Base-by-base conservation (phyloP, 1,140 invertebrate genomes). In the Bombus fervidus region DNA sequence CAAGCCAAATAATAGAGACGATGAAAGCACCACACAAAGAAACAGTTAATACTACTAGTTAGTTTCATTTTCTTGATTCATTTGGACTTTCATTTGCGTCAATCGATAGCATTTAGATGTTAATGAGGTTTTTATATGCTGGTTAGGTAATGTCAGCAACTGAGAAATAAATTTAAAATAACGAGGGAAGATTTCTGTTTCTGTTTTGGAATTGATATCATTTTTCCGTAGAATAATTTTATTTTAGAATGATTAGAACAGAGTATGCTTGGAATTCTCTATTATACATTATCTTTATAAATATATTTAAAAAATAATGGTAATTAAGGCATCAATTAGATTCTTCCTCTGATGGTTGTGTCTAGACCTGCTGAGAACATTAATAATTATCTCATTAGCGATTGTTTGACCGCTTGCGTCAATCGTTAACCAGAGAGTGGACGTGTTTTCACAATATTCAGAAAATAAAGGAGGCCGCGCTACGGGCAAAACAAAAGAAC, bases 331-430 rank as follows among this genome's bases (percentile, higher is more conserved):
- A 73, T 39, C 28, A 62, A 13, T 73, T 37, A 78, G 64, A 83
- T 83, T 74, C 66, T 59, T n/a, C 77, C 68, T 59, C 78, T 25
- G 57, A 81, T 69, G 74, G 57, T 89, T 88, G 64, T 82, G 87
- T 82, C 88, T 88, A 75, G 76, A 12, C 28, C 47, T 31, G 10
- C 47, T 75, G 47, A 41, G 66, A 81, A 57, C 75, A 86, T 89
- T 79, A 89, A 89, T 78, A 83, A 76, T 43, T 76, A 78, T 59
- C 74, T 89, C 80, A 81, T 88, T 76, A 73, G 77, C 86, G 86
- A 82, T 86, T 88, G 83, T 62, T 76, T 25, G 57, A 41, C 25
- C 31, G n/a, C 34, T 89, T 86, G 76, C 84, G 87, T 89, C 88
- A 89, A 43, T 78, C 74, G 37, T 18, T 34, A 68, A 87, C 81